phyloP scores from a whole-genome alignment of 53 echinoderm and acorn worm species.

The Temnopleurus reevesii region DNA sequence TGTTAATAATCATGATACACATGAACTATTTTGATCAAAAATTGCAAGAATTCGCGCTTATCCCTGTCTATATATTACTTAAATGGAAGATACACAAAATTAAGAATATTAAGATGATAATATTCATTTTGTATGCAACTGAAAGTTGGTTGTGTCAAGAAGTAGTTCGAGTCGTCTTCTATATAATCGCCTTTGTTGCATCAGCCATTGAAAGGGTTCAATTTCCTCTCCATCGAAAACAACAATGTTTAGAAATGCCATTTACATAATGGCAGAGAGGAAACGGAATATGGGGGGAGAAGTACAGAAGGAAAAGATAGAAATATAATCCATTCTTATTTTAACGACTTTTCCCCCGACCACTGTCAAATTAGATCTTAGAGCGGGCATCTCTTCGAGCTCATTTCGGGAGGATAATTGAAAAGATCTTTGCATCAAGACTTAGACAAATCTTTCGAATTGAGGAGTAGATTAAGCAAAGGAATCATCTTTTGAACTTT shows the following conservation, averaged over 20 bases:
- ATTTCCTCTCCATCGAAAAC: constrained; percentile 20
- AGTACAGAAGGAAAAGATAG: neutral
- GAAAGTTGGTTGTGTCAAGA: neutral
- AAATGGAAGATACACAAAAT: no score
- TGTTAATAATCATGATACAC: no score
- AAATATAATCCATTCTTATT: constrained; percentile 16
- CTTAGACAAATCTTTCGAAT: constrained; percentile 31
- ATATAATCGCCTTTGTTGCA: constrained; percentile 18
- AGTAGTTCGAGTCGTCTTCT: neutral
- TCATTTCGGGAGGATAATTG: constrained; percentile 25
- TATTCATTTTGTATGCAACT: no score
- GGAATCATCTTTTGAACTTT: constrained; percentile 25
- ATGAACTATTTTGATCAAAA: no score
- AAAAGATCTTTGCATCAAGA: constrained; percentile 37
- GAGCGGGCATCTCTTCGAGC: neutral
- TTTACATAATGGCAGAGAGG: neutral
- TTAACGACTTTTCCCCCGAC: neutral
- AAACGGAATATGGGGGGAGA: neutral
- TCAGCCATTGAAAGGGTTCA: neutral
- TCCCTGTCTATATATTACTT: no score
- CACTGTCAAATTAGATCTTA: neutral
- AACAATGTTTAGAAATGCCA: neutral
- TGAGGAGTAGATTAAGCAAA: constrained; percentile 29
- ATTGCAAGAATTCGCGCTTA: no score
- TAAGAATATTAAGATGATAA: no score